A percentile compares a stretch with the other conserved stretches of the same genome.
These are phyloP conservation scores for Entomyzon cyanotis DNA, from an alignment of 2,113 vertebrate genomes.

Conservation along the genomic window DNA sequence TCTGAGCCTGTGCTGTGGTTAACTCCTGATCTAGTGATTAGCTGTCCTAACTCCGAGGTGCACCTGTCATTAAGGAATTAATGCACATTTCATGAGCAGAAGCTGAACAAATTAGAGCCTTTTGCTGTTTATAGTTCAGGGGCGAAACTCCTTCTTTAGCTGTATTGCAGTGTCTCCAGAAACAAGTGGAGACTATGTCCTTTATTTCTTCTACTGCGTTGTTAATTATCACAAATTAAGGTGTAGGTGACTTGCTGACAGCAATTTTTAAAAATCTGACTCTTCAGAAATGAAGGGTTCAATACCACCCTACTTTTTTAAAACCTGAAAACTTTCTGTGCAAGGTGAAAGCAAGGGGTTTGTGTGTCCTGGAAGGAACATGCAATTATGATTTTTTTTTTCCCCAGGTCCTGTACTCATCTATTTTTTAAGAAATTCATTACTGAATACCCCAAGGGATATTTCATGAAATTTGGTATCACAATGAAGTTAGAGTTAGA, in stretches of 20 bases:
- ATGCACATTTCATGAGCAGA: background rate
- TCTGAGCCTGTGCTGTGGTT: background rate
- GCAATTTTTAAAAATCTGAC: background rate
- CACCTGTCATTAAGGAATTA: background rate
- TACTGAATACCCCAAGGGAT: background rate
- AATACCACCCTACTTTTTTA: background rate
- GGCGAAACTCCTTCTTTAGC: background rate
- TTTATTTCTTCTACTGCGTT: background rate
- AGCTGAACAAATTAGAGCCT: background rate
- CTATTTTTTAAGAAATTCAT: constrained; percentile 18
- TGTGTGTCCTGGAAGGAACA: background rate
- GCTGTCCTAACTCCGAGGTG: background rate
- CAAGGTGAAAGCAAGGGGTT: background rate
- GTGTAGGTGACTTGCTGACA: background rate
- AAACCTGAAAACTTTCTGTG: background rate
- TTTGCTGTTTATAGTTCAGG: background rate
- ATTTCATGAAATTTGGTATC: background rate
- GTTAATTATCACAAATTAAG: background rate
- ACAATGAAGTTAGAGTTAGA: background rate
- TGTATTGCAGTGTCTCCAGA: background rate
- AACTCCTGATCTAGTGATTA: background rate
- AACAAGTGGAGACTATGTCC: background rate
- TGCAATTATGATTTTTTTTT: background rate
- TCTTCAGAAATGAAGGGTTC: background rate
- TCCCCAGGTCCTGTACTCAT: background rate